Evolutionary conservation across 2,888 invertebrate species (phyloP).

Genomic region (Machimus rusticus): DNA sequence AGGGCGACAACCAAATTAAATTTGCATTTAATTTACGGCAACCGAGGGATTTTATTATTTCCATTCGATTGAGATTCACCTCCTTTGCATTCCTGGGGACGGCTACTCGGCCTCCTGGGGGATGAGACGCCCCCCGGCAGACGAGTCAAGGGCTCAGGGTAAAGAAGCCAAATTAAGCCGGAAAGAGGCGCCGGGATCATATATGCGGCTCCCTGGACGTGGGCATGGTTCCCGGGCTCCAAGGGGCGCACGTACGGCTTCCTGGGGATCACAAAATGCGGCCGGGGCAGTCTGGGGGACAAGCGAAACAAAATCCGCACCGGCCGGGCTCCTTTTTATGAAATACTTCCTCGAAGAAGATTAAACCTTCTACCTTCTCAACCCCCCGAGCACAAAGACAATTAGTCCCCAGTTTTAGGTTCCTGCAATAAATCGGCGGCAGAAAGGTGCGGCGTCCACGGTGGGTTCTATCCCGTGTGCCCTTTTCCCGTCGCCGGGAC

Average conservation of each 20-base stretch:
- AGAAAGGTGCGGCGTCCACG: neutral
- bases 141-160: neutral
- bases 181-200: neutral
- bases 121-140: neutral
- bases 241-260: neutral
- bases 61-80: slow-evolving; percentile 21
- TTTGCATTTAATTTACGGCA: slow-evolving; percentile 26
- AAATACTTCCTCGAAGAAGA: slow-evolving; percentile 10
- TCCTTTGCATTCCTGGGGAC: slow-evolving; percentile 1
- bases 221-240: neutral
- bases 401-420: slow-evolving; percentile 34
- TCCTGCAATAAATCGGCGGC: slow-evolving; percentile 1
- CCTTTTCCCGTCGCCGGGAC: neutral
- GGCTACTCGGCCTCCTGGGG: neutral
- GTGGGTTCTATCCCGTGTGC: neutral
- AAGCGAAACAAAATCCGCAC: slow-evolving; percentile 3
- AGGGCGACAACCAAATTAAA: slow-evolving; percentile 24
- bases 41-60: neutral
- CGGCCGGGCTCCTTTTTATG: neutral
- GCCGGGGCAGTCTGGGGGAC: neutral
- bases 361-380: slow-evolving; percentile 13
- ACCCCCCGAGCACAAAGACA: slow-evolving; percentile 29
- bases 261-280: neutral
- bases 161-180: slow-evolving; percentile 33
- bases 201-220: neutral